phyloP scores from a whole-genome alignment of 2,797 vertebrate species.

The Mastacembelus armatus region DNA sequence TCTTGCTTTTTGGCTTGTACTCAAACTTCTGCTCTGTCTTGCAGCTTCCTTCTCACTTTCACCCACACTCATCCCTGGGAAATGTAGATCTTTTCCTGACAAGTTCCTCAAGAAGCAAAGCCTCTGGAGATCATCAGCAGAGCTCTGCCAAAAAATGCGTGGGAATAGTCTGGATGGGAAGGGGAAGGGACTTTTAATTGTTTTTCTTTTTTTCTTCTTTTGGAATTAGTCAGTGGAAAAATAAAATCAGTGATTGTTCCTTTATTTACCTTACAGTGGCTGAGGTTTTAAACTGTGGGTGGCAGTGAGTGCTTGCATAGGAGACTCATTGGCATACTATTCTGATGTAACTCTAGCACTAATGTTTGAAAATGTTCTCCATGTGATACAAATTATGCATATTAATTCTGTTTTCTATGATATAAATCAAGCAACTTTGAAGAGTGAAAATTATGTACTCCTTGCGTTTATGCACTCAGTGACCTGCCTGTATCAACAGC shows the following conservation, averaged over 20 bases:
- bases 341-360: conserved; percentile 39
- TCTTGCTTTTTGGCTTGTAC: conserved; percentile 73
- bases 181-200: conserved; percentile 88
- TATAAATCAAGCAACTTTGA: conserved; percentile 79
- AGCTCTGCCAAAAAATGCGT: conserved; percentile 97
- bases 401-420: conserved; percentile 69
- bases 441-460: conserved; percentile 72
- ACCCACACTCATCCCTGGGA: conserved; percentile 91
- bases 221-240: conserved; percentile 88
- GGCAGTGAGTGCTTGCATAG: conserved; percentile 65
- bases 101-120: conserved; percentile 97
- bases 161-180: conserved; percentile 97
- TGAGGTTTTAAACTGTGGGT: conserved; percentile 69
- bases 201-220: conserved; percentile 81
- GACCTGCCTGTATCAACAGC: conserved; percentile 82
- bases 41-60: conserved; percentile 82
- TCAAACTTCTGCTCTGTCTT: conserved; percentile 78
- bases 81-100: conserved; percentile 97
- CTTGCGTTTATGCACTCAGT: conserved; percentile 76
- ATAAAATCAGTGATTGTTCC: conserved; percentile 80
- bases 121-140: conserved; percentile 94
- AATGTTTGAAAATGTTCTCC: conserved; percentile 69
- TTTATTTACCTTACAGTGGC: conserved; percentile 82
- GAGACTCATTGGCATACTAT: conserved; percentile 40
- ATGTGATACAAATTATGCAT: conserved; percentile 76